Percentiles rank a stretch among this genome's conserved stretches.
These are phyloP conservation scores for Drosophila paramelanica DNA, from an alignment of 2,888 invertebrate genomes.

Conservation along the genomic window DNA sequence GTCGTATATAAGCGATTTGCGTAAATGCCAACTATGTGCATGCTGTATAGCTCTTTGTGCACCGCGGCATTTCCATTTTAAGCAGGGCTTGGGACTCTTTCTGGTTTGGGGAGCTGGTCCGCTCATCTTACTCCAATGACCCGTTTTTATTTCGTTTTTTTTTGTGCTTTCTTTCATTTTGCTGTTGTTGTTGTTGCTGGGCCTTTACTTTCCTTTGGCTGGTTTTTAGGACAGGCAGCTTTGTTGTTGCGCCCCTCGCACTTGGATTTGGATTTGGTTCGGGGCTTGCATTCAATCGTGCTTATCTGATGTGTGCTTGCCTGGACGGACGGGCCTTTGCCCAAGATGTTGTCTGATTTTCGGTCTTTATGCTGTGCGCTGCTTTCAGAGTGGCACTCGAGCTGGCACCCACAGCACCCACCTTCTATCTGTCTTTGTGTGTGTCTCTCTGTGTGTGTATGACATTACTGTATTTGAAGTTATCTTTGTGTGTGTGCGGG, in stretches of 20 bases:
- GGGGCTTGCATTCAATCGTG: slow-evolving; percentile 72
- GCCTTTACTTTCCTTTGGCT: slow-evolving; percentile 45
- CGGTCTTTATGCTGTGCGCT: slow-evolving; percentile 70
- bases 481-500: slow-evolving; percentile 21
- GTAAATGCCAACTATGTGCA: slow-evolving; percentile 8
- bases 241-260: slow-evolving; percentile 42
- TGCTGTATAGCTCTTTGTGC: slow-evolving; percentile 32
- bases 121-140: slow-evolving; percentile 79
- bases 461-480: slow-evolving; percentile 56
- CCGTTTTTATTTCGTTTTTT: slow-evolving; percentile 76
- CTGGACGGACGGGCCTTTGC: slow-evolving; percentile 24
- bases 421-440: background rate
- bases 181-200: slow-evolving; percentile 33
- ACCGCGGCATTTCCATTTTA: slow-evolving; percentile 52
- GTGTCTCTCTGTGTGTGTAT: slow-evolving; percentile 9
- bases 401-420: background rate
- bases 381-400: slow-evolving; percentile 57
- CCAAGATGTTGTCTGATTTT: slow-evolving; percentile 80
- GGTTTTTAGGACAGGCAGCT: slow-evolving; percentile 62
- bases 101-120: slow-evolving; percentile 23
- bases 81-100: background rate
- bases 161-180: slow-evolving; percentile 22
- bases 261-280: slow-evolving; percentile 6
- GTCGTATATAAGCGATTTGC: background rate
- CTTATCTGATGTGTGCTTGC: slow-evolving; percentile 63